A percentile compares a stretch with the other conserved stretches of the same genome.
Conservation (phyloP, 2,113 vertebrate species). For the Urocolius indicus region DNA sequence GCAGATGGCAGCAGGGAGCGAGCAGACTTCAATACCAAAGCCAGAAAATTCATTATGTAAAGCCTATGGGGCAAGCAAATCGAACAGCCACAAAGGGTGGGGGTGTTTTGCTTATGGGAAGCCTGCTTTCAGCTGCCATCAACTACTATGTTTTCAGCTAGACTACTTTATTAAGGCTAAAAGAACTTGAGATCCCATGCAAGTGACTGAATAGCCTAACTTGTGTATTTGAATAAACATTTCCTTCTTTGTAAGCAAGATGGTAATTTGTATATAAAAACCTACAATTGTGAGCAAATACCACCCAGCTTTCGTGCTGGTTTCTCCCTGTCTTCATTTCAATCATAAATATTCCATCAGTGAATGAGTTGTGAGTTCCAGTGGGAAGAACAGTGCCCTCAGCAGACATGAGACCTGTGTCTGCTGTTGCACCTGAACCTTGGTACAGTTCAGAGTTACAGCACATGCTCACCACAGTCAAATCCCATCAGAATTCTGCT, state of each 20-base stretch:
- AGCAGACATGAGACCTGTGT: background rate
- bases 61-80: rapidly evolving
- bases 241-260: background rate
- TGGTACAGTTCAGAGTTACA: background rate
- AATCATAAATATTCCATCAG: background rate
- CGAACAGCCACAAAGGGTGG: background rate
- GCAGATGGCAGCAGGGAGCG: background rate
- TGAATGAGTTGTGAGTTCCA: background rate
- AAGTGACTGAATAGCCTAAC: background rate
- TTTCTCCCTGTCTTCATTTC: background rate
- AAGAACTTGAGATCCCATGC: background rate
- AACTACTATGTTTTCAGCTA: background rate
- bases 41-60: background rate
- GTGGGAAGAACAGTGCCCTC: background rate
- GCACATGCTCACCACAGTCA: rapidly evolving
- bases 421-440: background rate
- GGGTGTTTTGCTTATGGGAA: background rate
- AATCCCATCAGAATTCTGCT: background rate
- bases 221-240: background rate
- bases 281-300: background rate
- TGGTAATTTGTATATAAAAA: background rate
- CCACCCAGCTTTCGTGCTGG: background rate
- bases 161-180: background rate
- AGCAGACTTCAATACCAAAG: background rate
- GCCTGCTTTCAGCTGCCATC: background rate